phyloP scores from a whole-genome alignment of 2,797 vertebrate genomes.

The Danio kyathit region DNA sequence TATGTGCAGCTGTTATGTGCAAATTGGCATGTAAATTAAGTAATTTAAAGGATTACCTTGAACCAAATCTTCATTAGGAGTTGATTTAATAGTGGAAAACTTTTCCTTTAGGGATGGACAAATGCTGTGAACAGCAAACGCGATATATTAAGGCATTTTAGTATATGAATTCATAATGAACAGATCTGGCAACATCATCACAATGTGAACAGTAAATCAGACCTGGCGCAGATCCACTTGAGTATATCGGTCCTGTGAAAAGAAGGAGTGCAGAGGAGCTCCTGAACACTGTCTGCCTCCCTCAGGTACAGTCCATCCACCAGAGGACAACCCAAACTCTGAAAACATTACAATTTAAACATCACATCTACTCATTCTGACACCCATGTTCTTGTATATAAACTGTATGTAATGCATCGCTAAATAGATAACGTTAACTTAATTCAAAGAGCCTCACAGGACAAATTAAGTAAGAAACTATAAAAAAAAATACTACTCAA shows the following conservation, averaged over 20 bases:
- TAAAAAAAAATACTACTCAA: too few species aligned
- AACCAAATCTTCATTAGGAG: slow-evolving; percentile 65
- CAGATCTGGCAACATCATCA: background rate
- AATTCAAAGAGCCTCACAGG: too few species aligned
- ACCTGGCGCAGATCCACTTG: slow-evolving; percentile 87
- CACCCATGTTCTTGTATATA: background rate
- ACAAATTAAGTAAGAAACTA: too few species aligned
- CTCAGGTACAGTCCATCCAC: slow-evolving; percentile 81
- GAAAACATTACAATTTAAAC: background rate
- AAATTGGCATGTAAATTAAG: too few species aligned
- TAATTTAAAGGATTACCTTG: slow-evolving; percentile 66
- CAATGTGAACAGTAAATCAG: background rate
- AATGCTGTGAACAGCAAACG: slow-evolving; percentile 68
- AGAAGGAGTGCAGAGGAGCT: slow-evolving; percentile 85
- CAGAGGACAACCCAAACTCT: slow-evolving; percentile 82
- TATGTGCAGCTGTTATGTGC: too few species aligned
- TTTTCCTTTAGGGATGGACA: slow-evolving; percentile 69
- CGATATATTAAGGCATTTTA: background rate
- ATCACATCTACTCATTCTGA: background rate
- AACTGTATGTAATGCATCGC: background rate
- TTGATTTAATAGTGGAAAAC: slow-evolving; percentile 48
- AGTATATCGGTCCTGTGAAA: slow-evolving; percentile 84
- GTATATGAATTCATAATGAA: background rate
- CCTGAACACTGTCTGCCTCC: slow-evolving; percentile 77
- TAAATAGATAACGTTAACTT: too few species aligned